Evolutionary conservation across 2,888 invertebrate species (phyloP).

Genomic region (Tetranychus truncatus): DNA sequence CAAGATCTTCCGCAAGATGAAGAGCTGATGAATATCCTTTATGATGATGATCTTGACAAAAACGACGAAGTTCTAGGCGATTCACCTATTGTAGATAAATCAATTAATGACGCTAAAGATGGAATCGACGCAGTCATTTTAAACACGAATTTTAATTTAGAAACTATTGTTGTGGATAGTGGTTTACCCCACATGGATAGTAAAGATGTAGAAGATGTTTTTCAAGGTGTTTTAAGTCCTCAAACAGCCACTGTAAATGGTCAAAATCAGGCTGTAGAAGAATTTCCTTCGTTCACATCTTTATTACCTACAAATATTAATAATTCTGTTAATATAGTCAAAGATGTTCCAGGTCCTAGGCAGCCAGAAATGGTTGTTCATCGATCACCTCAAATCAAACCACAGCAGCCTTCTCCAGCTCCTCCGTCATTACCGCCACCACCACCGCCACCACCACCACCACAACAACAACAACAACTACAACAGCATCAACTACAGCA

Average conservation of each 20-base stretch:
- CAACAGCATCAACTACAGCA: not conserved
- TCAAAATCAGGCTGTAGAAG: not conserved
- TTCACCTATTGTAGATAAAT: not conserved
- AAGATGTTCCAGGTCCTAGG: not conserved
- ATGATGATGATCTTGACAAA: constrained; percentile 35
- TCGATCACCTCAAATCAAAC: not conserved
- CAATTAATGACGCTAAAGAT: constrained; percentile 14
- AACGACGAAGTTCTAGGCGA: constrained; percentile 19
- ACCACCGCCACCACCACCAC: not conserved
- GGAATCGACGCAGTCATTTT: constrained; percentile 40
- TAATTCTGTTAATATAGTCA: not conserved
- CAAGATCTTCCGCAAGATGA: constrained; percentile 43
- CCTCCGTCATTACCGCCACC: not conserved
- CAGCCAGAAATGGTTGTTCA: not conserved
- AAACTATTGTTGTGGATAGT: constrained; percentile 30
- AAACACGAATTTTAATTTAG: constrained; percentile 48
- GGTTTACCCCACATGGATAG: constrained; percentile 63
- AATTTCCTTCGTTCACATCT: not conserved
- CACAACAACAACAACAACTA: not conserved
- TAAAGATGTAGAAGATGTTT: constrained; percentile 75
- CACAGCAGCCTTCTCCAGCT: not conserved
- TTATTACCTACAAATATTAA: not conserved
- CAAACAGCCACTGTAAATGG: not conserved
- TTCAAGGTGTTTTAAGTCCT: constrained; percentile 53
- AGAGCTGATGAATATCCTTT: constrained; percentile 47